Evolutionary conservation across 2,888 invertebrate species (phyloP), one percentile per base, ranked within the genome.

Genomic region (Pristionchus maxplancki): DNA sequence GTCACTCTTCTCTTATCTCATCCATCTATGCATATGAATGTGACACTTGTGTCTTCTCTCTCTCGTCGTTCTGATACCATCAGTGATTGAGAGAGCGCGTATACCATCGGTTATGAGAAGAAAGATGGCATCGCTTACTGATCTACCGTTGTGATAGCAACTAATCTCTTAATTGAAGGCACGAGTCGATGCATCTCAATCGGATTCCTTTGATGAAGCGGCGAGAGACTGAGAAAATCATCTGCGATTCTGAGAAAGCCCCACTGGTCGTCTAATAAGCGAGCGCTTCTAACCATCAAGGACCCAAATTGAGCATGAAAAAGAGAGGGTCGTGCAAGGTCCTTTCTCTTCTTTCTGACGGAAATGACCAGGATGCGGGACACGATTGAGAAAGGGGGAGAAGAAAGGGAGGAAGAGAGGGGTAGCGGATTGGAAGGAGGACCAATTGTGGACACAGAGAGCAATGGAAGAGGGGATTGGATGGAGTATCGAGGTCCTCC

Each of bases 331-430:
- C 37, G 71, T 71, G 71, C 13, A 37, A 15, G 71, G 71, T 37
- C 71, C 71, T 71, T 71, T 71, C 71, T 37, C 48, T 48, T 48
- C 81, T 48, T 48, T 81, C 81, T n/a, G 81, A 48, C 48, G 48
- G 48, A 81, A 44, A 81, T 81, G 81, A 81, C 48, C 81, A 81
- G 48, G 44, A 81, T 81, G 81, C 34, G 58, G 83, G 53, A 83
- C 53, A 40, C 34, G 83, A 83, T 34, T 34, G 83, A 40, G 67
- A 48, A 64, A 44, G 34, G 64, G 44, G 44, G 13, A 24, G 67
- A 67, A 58, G 44, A 48, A 64, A 28, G 85, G 37, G 6, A 58
- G 62, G 44, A 58, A 37, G 84, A 28, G 44, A 31, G 67, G 28
- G 50, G 24, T 15, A 44, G 84, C 40, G 58, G 53, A 83, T 58